Conservation (phyloP, 2,113 vertebrate genomes). For the Puma concolor region DNA sequence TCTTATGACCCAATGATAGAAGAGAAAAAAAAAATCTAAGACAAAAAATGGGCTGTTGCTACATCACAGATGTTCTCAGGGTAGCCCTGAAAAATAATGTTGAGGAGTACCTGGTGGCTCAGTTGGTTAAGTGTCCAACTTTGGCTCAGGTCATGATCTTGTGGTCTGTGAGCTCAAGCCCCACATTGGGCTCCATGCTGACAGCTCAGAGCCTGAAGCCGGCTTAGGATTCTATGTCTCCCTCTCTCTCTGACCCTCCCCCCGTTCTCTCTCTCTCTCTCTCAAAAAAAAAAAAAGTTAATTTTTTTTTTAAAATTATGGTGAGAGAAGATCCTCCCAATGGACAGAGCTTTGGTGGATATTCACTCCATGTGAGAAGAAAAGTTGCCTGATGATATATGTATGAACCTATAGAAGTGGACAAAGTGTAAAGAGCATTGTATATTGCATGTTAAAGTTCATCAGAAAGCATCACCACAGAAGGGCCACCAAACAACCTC, state of each 20-base stretch:
- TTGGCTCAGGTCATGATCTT: too few relatives aligned
- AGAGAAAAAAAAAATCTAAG: background rate
- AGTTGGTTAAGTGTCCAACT: too few relatives aligned
- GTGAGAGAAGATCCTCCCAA: background rate
- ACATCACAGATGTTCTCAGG: background rate
- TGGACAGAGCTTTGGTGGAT: background rate
- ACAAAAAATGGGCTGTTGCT: background rate
- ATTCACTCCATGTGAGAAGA: background rate
- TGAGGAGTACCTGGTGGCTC: background rate
- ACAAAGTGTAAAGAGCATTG: background rate
- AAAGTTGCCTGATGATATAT: background rate
- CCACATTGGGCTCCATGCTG: too few relatives aligned
- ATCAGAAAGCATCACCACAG: background rate
- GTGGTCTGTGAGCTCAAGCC: too few relatives aligned
- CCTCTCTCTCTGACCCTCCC: too few relatives aligned
- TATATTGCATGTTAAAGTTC: background rate
- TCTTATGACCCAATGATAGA: background rate
- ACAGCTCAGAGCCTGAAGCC: too few relatives aligned
- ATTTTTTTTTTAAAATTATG: background rate
- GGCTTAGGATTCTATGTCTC: too few relatives aligned
- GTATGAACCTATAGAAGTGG: background rate
- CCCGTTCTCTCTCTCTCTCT: too few relatives aligned
- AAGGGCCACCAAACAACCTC: fast-evolving
- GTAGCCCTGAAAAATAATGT: background rate
- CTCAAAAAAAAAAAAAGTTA: too few relatives aligned